Conservation (phyloP, 2,797 vertebrate species). For the Chromis chromis region DNA sequence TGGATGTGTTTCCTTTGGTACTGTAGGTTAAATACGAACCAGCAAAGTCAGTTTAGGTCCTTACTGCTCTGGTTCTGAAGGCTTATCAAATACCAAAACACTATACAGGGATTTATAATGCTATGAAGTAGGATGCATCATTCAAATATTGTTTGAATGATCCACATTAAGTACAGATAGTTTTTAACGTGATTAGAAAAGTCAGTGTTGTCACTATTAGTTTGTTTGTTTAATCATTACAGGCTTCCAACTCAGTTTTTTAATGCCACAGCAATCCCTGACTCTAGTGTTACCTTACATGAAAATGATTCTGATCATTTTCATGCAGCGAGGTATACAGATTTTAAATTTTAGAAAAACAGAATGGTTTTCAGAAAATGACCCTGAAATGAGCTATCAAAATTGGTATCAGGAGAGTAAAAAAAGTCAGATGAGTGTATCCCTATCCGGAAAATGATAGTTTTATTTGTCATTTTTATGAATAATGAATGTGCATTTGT, state of each 20-base stretch:
- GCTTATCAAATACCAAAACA: conserved; percentile 4
- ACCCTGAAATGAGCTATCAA: too few species aligned
- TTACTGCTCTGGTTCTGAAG: conserved; percentile 13
- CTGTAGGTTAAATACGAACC: not conserved
- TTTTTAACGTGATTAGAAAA: conserved; percentile 22
- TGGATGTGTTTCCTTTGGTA: not conserved
- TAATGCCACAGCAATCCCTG: not conserved
- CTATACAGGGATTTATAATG: not conserved
- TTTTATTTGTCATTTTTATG: not conserved
- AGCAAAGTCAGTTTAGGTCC: not conserved
- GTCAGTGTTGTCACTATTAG: not conserved
- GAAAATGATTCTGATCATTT: not conserved
- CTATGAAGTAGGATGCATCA: not conserved
- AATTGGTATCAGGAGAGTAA: not conserved
- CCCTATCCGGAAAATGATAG: not conserved
- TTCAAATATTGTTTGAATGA: conserved; percentile 14
- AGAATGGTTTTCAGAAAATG: too few species aligned
- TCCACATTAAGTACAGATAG: conserved; percentile 1
- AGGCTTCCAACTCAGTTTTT: not conserved
- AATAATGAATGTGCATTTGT: not conserved
- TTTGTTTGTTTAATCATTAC: conserved; percentile 1
- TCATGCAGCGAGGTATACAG: not conserved
- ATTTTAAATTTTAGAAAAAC: not conserved
- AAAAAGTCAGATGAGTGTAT: not conserved
- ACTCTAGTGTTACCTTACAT: not conserved